Evolutionary conservation across 2,113 vertebrate species (phyloP).

Genomic region (Actenoides hombroni): DNA sequence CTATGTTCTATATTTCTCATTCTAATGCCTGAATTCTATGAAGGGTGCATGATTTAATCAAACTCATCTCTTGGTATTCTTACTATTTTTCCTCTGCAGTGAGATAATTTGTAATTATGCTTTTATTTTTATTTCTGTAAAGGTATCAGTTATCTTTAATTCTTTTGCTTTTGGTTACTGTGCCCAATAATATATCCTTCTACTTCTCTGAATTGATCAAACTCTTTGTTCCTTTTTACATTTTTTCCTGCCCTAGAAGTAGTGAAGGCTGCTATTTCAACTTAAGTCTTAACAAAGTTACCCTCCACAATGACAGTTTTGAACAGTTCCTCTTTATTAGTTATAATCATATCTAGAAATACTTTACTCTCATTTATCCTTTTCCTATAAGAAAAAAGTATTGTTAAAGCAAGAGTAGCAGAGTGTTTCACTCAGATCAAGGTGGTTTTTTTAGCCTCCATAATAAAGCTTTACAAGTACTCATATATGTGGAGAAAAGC

Average conservation of each 20-base stretch:
- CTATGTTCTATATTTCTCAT: neutral
- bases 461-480: neutral
- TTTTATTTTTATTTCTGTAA: neutral
- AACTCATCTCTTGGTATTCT: neutral
- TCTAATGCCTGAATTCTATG: neutral
- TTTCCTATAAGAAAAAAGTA: neutral
- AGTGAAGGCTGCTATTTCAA: neutral
- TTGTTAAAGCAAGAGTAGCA: neutral
- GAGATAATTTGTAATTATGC: neutral
- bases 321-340: neutral
- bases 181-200: neutral
- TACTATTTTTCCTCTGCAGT: neutral
- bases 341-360: neutral
- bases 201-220: neutral
- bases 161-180: neutral
- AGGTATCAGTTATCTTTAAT: neutral
- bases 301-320: neutral
- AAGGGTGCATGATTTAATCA: neutral
- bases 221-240: neutral
- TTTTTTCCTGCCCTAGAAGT: neutral
- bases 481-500: neutral
- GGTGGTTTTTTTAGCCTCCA: neutral
- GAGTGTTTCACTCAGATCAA: neutral
- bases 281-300: neutral
- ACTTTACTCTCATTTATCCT: neutral